These are phyloP conservation scores for Microcebus jonahi DNA, from an alignment of 2,113 vertebrate genomes.

Conservation along the genomic window DNA sequence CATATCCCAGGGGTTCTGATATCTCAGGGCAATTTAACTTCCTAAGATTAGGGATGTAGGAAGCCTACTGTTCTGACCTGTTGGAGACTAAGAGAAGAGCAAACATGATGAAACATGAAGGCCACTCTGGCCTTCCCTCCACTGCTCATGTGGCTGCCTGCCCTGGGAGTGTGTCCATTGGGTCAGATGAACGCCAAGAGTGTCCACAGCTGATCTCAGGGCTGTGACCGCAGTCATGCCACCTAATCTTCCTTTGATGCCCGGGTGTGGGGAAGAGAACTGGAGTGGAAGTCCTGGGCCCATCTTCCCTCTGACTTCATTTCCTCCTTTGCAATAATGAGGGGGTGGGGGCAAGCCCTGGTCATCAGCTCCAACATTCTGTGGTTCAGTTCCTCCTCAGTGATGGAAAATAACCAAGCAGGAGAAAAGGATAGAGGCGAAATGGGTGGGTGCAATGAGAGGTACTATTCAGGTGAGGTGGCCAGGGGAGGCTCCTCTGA, in stretches of 20 bases:
- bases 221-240: neutral
- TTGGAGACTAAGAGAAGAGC: neutral
- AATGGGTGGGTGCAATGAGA: neutral
- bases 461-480: neutral
- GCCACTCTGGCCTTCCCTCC: neutral
- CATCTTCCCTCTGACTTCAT: neutral
- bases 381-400: neutral
- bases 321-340: slow-evolving; percentile 26
- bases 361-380: neutral
- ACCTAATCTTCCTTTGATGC: neutral
- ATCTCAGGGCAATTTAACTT: neutral
- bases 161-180: neutral
- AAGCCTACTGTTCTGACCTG: neutral
- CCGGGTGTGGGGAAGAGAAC: neutral
- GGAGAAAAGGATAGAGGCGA: neutral
- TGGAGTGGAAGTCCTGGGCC: neutral
- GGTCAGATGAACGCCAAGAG: neutral
- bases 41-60: neutral
- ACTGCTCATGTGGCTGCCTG: neutral
- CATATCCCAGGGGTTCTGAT: neutral
- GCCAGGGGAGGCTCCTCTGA: neutral
- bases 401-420: slow-evolving; percentile 17
- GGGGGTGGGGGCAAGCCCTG: neutral
- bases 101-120: neutral
- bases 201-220: neutral